Percentiles rank a stretch among this genome's conserved stretches.
These are phyloP conservation scores for Melanotus villosus DNA, from an alignment of 2,888 invertebrate species.

Conservation along the genomic window DNA sequence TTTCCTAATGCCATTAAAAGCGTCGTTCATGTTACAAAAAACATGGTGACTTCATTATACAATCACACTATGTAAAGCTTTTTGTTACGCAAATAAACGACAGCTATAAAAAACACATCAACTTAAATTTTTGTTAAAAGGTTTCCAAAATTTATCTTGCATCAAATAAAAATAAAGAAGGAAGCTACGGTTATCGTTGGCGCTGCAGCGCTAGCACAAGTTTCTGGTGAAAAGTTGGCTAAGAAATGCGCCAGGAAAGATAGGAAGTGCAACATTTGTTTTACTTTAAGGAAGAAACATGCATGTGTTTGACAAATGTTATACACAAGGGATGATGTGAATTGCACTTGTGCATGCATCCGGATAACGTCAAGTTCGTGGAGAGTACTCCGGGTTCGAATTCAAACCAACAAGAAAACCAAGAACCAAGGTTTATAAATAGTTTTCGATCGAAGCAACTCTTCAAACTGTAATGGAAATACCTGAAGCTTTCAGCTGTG, in stretches of 20 bases:
- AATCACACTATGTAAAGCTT: too few species aligned
- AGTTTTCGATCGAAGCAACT: too few species aligned
- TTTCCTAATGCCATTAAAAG: too few species aligned
- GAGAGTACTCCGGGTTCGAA: not conserved
- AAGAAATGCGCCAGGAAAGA: not conserved
- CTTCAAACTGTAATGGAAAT: too few species aligned
- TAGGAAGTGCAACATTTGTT: conserved; percentile 4
- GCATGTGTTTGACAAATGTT: not conserved
- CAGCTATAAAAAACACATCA: not conserved
- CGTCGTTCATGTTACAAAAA: too few species aligned
- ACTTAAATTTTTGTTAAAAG: not conserved
- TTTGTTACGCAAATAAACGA: too few species aligned
- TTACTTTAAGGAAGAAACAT: not conserved
- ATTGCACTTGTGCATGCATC: not conserved
- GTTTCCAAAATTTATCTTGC: not conserved
- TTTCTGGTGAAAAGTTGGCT: not conserved
- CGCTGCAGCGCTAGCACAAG: not conserved
- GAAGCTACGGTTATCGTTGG: not conserved
- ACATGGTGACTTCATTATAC: too few species aligned
- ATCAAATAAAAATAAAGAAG: not conserved
- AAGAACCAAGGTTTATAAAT: too few species aligned
- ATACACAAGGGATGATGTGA: not conserved
- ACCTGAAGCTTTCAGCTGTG: too few species aligned
- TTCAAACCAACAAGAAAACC: not conserved
- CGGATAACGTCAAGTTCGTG: not conserved